Conservation (phyloP, 2,888 invertebrate species). For the Ganaspis brasiliensis region DNA sequence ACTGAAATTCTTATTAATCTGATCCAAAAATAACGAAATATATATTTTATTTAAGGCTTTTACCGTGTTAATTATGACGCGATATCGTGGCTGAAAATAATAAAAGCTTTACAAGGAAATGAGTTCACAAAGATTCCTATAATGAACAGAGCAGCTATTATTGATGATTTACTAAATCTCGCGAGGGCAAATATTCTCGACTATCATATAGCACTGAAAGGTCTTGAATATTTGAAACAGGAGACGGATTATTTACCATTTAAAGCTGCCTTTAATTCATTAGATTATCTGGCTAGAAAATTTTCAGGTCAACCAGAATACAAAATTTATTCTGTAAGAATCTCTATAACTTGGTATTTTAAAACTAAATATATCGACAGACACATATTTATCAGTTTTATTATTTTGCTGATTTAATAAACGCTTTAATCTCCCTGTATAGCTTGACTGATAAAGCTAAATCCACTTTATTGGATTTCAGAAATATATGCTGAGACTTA, state of each 20-base stretch:
- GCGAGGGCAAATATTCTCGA: constrained; percentile 82
- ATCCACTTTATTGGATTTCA: background rate
- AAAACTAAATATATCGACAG: too few relatives aligned
- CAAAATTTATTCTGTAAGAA: constrained; percentile 56
- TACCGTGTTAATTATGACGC: constrained; percentile 85
- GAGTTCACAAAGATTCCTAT: constrained; percentile 82
- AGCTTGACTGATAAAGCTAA: background rate
- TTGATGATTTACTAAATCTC: constrained; percentile 85
- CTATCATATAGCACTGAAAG: constrained; percentile 82
- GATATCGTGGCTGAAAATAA: constrained; percentile 83
- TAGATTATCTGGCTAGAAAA: constrained; percentile 80
- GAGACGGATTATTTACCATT: constrained; percentile 88
- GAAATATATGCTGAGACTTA: constrained; percentile 68
- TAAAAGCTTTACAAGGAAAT: constrained; percentile 79
- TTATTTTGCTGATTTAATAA: too few relatives aligned
- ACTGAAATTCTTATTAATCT: background rate
- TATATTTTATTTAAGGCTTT: constrained; percentile 80
- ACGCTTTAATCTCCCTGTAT: too few relatives aligned
- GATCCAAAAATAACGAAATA: too few relatives aligned
- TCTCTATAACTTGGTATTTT: background rate
- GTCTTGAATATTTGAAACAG: constrained; percentile 83
- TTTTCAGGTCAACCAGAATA: constrained; percentile 77
- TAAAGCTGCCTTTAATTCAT: constrained; percentile 83
- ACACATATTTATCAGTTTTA: too few relatives aligned
- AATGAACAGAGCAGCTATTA: constrained; percentile 86